Evolutionary conservation across 2,113 vertebrate genomes (phyloP), one percentile per base, ranked within the genome.

Genomic region (Dromas ardeola): DNA sequence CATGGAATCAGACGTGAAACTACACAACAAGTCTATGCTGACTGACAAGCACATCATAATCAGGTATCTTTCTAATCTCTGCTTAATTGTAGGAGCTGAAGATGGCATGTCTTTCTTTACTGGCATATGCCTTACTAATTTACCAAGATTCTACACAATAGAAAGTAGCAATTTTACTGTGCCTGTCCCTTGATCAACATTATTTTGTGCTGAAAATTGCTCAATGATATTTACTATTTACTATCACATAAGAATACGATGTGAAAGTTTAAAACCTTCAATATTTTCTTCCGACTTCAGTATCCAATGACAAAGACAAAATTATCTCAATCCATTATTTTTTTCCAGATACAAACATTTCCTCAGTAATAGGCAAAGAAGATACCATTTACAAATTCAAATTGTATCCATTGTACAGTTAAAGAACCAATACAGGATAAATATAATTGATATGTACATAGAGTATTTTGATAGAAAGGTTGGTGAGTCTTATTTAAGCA

Each of bases 371-470:
- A 73, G 29, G 21, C 22, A 90, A 84, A 74, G 26, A 15, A 82
- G 16, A 22, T 38, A 40, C 2, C 3, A 70, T 21, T 77, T 30
- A 15, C 6, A 71, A 30, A 22, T 58, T 43, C 17, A 56, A 49
- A 36, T 30, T 14, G 2, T 38, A 38, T 58, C 43, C 50, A 50
- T 1, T 29, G 7, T 5, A n/a, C 19, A 19, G 18, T 9, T 55
- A 50, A 55, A 74, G 29, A 85, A 55, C 43, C 84, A 67, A 87
- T 8, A 52, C 5, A 36, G 13, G 34, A 40, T 26, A 13, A 69
- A 36, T 42, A 22, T 5, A 32, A 32, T 32, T 58, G 27, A 4
- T 11, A 47, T 0, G 4, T 11, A 11, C 4, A 15, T 4, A 14
- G n/a, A 30, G 10, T 30, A 40, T 19, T 56, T 66, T 38, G 65